These are phyloP conservation scores for Campylorhamphus procurvoides DNA, from an alignment of 2,113 vertebrate species.

Conservation along the genomic window DNA sequence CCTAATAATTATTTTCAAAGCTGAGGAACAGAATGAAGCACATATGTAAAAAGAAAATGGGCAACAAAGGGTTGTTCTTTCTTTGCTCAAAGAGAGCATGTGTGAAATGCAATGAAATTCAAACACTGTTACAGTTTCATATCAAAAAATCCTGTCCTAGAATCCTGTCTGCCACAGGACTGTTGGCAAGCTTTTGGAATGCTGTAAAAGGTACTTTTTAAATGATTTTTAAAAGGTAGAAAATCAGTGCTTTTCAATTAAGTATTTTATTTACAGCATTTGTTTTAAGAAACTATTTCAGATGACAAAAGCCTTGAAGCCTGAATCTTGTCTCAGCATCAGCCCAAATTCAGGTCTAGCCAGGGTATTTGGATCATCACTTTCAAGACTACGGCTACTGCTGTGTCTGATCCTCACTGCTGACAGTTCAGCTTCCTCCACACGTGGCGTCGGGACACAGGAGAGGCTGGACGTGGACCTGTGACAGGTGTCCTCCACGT, in stretches of 20 bases:
- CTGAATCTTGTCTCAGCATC: neutral
- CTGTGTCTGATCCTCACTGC: neutral
- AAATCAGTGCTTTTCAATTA: neutral
- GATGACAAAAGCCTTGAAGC: neutral
- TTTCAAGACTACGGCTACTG: neutral
- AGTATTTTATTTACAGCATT: neutral
- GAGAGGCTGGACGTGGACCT: neutral
- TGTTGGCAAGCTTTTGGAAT: neutral
- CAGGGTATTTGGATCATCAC: neutral
- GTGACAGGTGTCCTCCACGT: neutral
- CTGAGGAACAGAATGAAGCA: neutral
- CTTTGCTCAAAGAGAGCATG: neutral
- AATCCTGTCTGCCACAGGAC: neutral
- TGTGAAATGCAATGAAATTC: neutral
- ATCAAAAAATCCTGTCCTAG: neutral
- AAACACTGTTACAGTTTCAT: neutral
- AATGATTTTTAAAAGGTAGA: neutral
- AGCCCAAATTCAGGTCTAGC: neutral
- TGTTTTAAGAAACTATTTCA: neutral
- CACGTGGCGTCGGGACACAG: neutral
- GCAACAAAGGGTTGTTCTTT: neutral
- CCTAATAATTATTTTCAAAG: neutral
- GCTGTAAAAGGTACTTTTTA: neutral
- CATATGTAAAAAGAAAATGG: neutral
- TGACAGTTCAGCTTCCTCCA: neutral